Evolutionary conservation across 2,113 vertebrate species (phyloP).

Genomic region (Columba janthina): DNA sequence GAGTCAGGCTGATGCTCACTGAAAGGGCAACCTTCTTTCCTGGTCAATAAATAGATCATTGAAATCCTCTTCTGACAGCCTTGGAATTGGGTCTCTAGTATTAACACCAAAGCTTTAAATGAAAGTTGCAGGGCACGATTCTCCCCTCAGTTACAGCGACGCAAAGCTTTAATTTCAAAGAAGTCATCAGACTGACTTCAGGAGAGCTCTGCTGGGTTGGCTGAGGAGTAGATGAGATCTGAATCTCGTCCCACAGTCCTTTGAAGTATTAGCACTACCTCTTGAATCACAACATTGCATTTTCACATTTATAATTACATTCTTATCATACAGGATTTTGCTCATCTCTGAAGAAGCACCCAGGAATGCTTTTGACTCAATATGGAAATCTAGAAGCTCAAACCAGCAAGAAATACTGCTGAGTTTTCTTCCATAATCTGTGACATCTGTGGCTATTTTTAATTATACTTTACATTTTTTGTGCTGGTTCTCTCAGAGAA

Average conservation of each 20-base stretch:
- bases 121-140: not conserved
- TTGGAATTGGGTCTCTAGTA: not conserved
- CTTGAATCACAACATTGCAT: not conserved
- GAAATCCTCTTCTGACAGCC: conserved; percentile 34
- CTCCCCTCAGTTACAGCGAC: not conserved
- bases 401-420: conserved; percentile 9
- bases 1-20: not conserved
- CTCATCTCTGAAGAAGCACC: not conserved
- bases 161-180: conserved; percentile 36
- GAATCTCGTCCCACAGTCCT: not conserved
- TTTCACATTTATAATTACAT: not conserved
- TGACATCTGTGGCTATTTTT: not conserved
- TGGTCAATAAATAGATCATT: conserved; percentile 38
- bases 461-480: conserved; percentile 2
- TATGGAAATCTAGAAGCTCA: not conserved
- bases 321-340: not conserved
- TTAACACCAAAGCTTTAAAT: conserved; percentile 5
- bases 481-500: not conserved
- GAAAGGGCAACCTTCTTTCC: conserved; percentile 19
- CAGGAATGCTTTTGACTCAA: not conserved
- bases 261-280: not conserved
- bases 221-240: not conserved
- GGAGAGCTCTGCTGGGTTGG: not conserved
- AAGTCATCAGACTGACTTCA: not conserved
- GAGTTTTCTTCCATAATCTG: not conserved